Percentiles rank a stretch among this genome's conserved stretches.
Conservation (phyloP, 2,797 vertebrate species). For the Cossypha dichroa region DNA sequence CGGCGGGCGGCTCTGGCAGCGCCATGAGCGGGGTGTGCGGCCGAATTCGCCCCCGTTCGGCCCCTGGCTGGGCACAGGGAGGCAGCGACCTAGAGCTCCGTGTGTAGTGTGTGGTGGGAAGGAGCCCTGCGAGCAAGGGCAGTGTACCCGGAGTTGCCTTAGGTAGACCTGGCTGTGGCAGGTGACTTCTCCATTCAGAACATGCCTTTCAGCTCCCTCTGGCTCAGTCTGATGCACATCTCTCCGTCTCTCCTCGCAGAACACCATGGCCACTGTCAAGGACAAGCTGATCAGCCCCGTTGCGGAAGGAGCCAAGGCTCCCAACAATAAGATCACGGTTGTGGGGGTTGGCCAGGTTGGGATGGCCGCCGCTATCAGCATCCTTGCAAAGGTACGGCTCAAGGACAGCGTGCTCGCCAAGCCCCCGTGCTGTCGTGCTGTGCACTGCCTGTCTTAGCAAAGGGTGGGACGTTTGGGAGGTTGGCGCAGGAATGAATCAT, state of each 20-base stretch:
- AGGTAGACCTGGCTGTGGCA: rapidly evolving
- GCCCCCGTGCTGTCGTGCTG: rapidly evolving
- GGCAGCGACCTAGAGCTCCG: neutral
- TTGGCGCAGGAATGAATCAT: neutral
- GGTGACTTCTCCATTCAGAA: neutral
- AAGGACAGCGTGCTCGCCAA: rapidly evolving
- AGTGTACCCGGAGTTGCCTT: neutral
- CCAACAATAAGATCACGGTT: constrained; percentile 91
- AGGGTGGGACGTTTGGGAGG: neutral
- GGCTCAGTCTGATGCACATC: rapidly evolving
- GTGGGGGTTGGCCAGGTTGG: constrained; percentile 95
- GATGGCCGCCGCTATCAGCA: constrained; percentile 93
- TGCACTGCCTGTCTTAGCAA: neutral
- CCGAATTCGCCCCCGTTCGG: neutral
- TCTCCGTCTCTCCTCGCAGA: neutral
- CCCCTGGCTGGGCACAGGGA: neutral
- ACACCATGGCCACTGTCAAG: constrained; percentile 87
- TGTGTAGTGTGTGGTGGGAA: neutral
- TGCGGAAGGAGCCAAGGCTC: constrained; percentile 34
- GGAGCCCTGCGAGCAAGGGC: neutral
- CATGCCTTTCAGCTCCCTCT: rapidly evolving
- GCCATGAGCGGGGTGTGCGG: neutral
- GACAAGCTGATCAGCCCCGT: constrained; percentile 87
- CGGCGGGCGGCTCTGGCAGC: neutral
- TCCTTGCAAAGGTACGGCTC: constrained; percentile 86